phyloP scores from a whole-genome alignment of 2,888 invertebrate species.

The Agrypnus murinus region DNA sequence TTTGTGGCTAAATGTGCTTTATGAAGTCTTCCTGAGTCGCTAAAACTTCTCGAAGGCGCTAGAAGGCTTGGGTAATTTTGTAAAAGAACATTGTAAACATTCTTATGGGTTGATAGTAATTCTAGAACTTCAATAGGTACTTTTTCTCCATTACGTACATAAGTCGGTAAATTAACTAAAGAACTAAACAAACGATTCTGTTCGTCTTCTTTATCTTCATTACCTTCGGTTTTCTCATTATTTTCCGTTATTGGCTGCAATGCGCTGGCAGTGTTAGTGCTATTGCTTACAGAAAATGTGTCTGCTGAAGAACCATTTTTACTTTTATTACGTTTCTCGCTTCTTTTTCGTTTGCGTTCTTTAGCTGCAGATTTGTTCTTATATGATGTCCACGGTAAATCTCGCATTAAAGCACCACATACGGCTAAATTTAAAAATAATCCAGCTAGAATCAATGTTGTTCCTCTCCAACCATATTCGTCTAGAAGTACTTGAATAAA shows the following conservation, averaged over 20 bases:
- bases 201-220: slow-evolving; percentile 62
- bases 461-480: slow-evolving; percentile 89
- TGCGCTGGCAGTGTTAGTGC: slow-evolving; percentile 78
- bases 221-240: slow-evolving; percentile 56
- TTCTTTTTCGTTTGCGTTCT: slow-evolving; percentile 77
- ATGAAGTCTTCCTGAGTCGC: slow-evolving; percentile 76
- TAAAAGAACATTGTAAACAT: slow-evolving; percentile 81
- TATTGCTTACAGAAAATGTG: slow-evolving; percentile 81
- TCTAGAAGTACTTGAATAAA: slow-evolving; percentile 82
- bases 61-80: slow-evolving; percentile 85
- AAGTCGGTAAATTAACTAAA: slow-evolving; percentile 90
- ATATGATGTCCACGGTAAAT: slow-evolving; percentile 80
- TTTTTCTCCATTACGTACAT: slow-evolving; percentile 84
- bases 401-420: slow-evolving; percentile 88
- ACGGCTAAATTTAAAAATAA: slow-evolving; percentile 87
- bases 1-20: slow-evolving; percentile 67
- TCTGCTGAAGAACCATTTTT: slow-evolving; percentile 79
- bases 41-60: slow-evolving; percentile 83
- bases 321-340: slow-evolving; percentile 72
- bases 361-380: slow-evolving; percentile 78
- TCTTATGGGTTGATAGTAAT: slow-evolving; percentile 79
- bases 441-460: slow-evolving; percentile 87
- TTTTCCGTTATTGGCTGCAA: slow-evolving; percentile 73
- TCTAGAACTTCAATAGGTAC: slow-evolving; percentile 86
- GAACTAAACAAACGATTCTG: slow-evolving; percentile 81